These are phyloP conservation scores for Nothura maculosa DNA, from an alignment of 2,797 vertebrate species.

Conservation along the genomic window DNA sequence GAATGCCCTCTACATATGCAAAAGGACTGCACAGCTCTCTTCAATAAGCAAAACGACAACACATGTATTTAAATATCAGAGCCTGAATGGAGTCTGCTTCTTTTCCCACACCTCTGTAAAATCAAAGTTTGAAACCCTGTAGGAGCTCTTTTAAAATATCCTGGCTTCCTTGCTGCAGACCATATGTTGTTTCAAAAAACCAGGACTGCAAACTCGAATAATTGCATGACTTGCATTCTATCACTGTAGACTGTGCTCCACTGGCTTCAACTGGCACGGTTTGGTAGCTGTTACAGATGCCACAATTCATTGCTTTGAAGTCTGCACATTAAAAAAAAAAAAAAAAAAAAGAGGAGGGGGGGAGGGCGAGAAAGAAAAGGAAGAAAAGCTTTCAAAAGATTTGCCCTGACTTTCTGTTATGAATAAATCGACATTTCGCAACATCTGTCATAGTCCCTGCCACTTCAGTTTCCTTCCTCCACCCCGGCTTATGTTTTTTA, in stretches of 20 bases:
- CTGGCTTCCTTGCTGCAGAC: slow-evolving; percentile 79
- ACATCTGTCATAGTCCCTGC: slow-evolving; percentile 76
- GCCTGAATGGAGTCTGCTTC: slow-evolving; percentile 71
- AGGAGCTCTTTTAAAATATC: slow-evolving; percentile 83
- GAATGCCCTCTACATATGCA: slow-evolving; percentile 10
- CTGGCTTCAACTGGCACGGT: slow-evolving; percentile 74
- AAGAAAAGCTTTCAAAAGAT: slow-evolving; percentile 76
- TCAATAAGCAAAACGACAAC: slow-evolving; percentile 58
- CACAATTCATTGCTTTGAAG: slow-evolving; percentile 85
- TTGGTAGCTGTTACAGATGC: slow-evolving; percentile 82
- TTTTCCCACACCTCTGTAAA: slow-evolving; percentile 80
- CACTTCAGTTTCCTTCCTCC: slow-evolving; percentile 71
- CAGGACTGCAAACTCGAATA: slow-evolving; percentile 67
- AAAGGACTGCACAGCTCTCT: slow-evolving; percentile 52
- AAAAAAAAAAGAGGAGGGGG: fast-evolving
- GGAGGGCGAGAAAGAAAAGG: fast-evolving
- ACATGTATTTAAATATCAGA: slow-evolving; percentile 77
- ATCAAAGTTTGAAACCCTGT: slow-evolving; percentile 82
- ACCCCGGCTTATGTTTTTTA: slow-evolving; percentile 55
- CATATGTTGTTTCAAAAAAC: slow-evolving; percentile 81
- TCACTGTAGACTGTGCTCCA: slow-evolving; percentile 62
- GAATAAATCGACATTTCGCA: slow-evolving; percentile 73
- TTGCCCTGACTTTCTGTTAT: slow-evolving; percentile 79
- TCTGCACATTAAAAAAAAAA: slow-evolving; percentile 71
- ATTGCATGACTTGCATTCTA: slow-evolving; percentile 68